phyloP scores from a whole-genome alignment of 2,113 vertebrate species.

The Albula glossodonta region DNA sequence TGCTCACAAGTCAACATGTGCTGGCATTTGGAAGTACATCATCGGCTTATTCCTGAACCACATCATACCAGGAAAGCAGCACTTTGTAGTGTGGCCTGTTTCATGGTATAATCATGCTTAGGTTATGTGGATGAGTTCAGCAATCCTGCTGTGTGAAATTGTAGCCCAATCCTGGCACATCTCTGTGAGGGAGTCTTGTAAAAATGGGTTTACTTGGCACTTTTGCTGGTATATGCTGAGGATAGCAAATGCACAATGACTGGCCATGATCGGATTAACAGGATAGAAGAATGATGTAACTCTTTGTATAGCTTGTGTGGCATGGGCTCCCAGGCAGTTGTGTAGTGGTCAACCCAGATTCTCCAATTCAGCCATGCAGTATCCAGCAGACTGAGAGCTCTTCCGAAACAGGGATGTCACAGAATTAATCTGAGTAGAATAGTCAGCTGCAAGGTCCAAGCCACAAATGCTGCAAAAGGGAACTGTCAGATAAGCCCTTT shows the following conservation, averaged over 20 bases:
- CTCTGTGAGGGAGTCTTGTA: constrained; percentile 74
- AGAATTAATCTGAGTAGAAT: constrained; percentile 29
- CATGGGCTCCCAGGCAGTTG: constrained; percentile 64
- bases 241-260: constrained; percentile 75
- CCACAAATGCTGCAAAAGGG: constrained; percentile 45
- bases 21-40: not conserved
- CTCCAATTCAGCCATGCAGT: constrained; percentile 7
- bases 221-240: constrained; percentile 75
- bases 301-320: constrained; percentile 76
- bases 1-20: not conserved
- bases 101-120: constrained; percentile 66
- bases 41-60: not conserved
- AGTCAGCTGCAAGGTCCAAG: constrained; percentile 42
- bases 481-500: constrained; percentile 42
- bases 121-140: constrained; percentile 69
- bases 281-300: constrained; percentile 77
- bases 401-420: constrained; percentile 26
- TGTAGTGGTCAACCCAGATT: constrained; percentile 63
- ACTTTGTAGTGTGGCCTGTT: constrained; percentile 64
- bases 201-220: constrained; percentile 79
- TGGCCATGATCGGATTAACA: constrained; percentile 77
- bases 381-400: constrained; percentile 1
- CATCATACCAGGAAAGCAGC: constrained; percentile 33
- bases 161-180: constrained; percentile 72
- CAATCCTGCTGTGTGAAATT: constrained; percentile 75